Base-by-base conservation (phyloP, 1,140 invertebrate genomes). In the Zophobas atratus region DNA sequence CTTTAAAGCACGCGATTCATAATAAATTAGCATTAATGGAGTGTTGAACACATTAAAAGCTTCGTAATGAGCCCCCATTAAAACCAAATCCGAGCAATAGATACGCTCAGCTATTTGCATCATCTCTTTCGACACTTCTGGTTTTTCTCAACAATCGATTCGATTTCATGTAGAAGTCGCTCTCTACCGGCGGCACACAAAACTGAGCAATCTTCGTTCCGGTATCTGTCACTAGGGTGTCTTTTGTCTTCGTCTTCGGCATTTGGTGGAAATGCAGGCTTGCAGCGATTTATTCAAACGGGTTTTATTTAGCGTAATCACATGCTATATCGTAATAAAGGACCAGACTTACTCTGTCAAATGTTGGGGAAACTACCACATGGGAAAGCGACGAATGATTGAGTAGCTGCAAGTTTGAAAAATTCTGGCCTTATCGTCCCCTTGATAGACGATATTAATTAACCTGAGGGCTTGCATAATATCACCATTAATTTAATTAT, bases 11-110 rank as follows among this genome's bases (percentile, higher is more conserved):
- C 77, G 77, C 77, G 55, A 79, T 76, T 76, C 71, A 75, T 51
- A 75, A 34, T 48, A 78, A 79, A 79, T 75, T 79, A 75, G 72
- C 77, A 75, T 77, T 55, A 77, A 77, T 77, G 76, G 55, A 77
- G 55, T 74, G 76, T 77, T 77, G 70, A 74, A 70, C 76, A 67
- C 70, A 77, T 77, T 74, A 63, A 53, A 72, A 36, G n/a, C 57
- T 49, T 39, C 33, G 41, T 77, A 75, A 75, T 55, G 73, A 46
- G 49, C 4, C 43, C 43, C 49, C 49, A 51, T 51, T 51, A 51
- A 51, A 51, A n/a, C n/a, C n/a, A 20, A 51, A 51, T 51, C 49
- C n/a, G n/a, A 51, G n/a, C 49, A 20, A 51, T 51, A 51, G 49
- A 51, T 51, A 20, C 20, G 20, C 20, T 20, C 20, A 20, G 3